Percentiles rank a stretch among this genome's conserved stretches.
phyloP scores from a whole-genome alignment of 1,140 invertebrate species.

The Drosophila mojavensis region DNA sequence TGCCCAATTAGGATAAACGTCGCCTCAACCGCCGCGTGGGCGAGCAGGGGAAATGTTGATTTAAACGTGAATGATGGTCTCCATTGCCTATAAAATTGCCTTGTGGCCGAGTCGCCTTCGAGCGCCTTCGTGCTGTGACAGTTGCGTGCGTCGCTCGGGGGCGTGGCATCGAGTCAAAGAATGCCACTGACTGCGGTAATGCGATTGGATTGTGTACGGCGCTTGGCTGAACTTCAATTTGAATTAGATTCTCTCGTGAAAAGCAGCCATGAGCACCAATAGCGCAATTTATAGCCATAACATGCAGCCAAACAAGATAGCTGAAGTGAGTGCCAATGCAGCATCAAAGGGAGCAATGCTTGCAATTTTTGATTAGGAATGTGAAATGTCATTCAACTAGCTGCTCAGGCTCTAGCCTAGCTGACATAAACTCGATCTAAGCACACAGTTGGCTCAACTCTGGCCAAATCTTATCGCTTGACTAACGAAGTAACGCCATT shows the following conservation, averaged over 20 bases:
- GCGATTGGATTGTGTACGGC: slow-evolving; percentile 63
- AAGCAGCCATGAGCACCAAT: slow-evolving; percentile 38
- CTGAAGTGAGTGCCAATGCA: neutral
- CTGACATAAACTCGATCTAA: neutral
- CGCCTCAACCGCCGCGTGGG: neutral
- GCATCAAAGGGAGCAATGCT: neutral
- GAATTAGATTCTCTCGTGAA: slow-evolving; percentile 70
- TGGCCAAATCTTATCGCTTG: slow-evolving; percentile 66
- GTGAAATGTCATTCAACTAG: too few species aligned
- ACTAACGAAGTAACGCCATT: slow-evolving; percentile 82
- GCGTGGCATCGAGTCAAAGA: slow-evolving; percentile 16
- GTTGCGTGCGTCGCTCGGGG: slow-evolving; percentile 50
- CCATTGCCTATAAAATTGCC: slow-evolving; percentile 14
- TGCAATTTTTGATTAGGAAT: too few species aligned
- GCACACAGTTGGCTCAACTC: neutral
- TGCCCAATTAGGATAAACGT: slow-evolving; percentile 82
- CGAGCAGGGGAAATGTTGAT: slow-evolving; percentile 78
- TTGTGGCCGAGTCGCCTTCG: neutral
- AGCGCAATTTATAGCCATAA: slow-evolving; percentile 36
- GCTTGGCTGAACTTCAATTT: slow-evolving; percentile 63
- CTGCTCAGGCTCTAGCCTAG: too few species aligned
- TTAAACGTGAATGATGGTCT: slow-evolving; percentile 81
- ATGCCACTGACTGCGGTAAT: slow-evolving; percentile 28
- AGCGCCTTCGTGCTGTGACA: slow-evolving; percentile 51
- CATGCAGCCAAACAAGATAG: neutral